Percentiles rank a stretch among this genome's conserved stretches.
phyloP scores from a whole-genome alignment of 2,888 invertebrate species.

The Ceraclea dissimilis region DNA sequence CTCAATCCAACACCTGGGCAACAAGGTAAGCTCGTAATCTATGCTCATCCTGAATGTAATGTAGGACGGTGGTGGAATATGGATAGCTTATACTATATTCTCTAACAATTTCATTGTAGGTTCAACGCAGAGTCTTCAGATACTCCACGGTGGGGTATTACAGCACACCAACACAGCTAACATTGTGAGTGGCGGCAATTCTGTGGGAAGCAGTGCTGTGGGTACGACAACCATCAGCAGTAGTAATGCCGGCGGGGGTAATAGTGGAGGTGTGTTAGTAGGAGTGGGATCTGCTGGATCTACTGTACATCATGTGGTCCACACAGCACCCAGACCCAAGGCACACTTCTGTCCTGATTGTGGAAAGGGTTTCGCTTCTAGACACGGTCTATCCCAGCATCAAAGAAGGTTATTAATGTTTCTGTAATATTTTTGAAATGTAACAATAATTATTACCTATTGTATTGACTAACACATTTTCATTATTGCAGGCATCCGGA shows the following conservation, averaged over 20 bases:
- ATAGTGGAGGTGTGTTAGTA: not conserved
- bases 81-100: too few species aligned
- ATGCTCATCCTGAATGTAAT: too few species aligned
- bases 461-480: too few species aligned
- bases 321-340: constrained; percentile 49
- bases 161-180: constrained; percentile 15
- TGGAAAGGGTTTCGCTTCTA: constrained; percentile 74
- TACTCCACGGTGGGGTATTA: constrained; percentile 33
- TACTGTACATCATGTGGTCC: constrained; percentile 1
- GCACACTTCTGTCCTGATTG: constrained; percentile 73
- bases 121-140: constrained; percentile 31
- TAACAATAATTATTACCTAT: too few species aligned
- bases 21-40: constrained; percentile 15
- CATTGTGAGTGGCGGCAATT: not conserved
- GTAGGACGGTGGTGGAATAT: too few species aligned
- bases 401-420: constrained; percentile 51
- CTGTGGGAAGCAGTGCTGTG: not conserved
- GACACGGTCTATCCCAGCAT: constrained; percentile 74
- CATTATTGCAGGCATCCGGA: constrained; percentile 55
- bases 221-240: not conserved
- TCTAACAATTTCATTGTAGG: too few species aligned
- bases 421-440: not conserved
- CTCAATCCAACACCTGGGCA: constrained; percentile 20
- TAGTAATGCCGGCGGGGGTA: not conserved
- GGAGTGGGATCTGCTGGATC: not conserved